Conservation (phyloP, 2,113 vertebrate species). For the Ciconia boyciana region DNA sequence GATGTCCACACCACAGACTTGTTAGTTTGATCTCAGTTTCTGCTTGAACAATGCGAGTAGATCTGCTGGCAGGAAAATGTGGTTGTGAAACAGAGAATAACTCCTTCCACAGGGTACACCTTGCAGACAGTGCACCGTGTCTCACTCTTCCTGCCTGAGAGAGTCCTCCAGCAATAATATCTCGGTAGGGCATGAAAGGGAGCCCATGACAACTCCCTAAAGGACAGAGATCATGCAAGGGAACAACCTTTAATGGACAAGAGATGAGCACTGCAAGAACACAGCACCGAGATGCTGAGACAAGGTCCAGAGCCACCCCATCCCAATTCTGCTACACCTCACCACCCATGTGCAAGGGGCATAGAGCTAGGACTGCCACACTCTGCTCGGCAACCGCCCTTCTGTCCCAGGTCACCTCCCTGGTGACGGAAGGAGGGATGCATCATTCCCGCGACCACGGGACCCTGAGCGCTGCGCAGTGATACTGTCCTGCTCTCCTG, state of each 20-base stretch:
- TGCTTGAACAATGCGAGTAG: background rate
- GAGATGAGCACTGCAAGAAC: background rate
- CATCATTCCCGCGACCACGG: background rate
- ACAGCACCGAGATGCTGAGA: background rate
- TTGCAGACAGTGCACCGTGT: background rate
- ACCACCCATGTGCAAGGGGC: background rate
- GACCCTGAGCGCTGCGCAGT: background rate
- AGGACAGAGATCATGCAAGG: background rate
- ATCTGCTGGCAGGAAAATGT: background rate
- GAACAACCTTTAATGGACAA: background rate
- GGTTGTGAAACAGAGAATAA: background rate
- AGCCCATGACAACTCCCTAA: background rate
- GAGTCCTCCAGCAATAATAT: background rate
- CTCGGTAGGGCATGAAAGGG: background rate
- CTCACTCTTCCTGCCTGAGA: background rate
- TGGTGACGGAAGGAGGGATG: background rate
- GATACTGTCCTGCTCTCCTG: background rate
- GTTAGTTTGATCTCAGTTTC: background rate
- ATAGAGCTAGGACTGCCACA: accelerated
- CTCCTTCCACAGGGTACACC: background rate
- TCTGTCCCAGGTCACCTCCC: background rate
- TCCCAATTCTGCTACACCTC: background rate
- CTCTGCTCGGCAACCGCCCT: background rate
- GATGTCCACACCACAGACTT: background rate
- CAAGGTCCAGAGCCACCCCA: background rate